Conservation (phyloP, 2,113 vertebrate species). For the Hyperopisus bebe region DNA sequence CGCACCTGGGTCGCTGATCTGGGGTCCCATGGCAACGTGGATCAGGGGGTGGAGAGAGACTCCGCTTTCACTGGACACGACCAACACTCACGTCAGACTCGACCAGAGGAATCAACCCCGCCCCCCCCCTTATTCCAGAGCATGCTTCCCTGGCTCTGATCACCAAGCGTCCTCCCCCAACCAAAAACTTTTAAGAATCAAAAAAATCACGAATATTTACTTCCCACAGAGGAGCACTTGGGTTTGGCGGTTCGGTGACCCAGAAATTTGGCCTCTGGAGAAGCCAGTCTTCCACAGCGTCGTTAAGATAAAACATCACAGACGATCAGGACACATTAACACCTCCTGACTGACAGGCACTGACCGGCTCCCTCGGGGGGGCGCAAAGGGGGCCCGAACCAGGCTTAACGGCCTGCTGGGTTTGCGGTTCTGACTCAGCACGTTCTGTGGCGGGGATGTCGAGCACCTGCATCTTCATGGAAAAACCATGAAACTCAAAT, state of each 20-base stretch:
- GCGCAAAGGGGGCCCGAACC: not conserved
- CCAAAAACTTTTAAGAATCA: not conserved
- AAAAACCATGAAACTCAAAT: not conserved
- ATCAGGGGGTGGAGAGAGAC: not conserved
- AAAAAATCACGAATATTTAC: not conserved
- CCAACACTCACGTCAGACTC: not conserved
- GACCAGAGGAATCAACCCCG: not conserved
- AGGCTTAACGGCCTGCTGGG: not conserved
- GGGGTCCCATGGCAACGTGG: not conserved
- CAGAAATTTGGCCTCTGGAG: conserved; percentile 16
- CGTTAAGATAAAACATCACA: not conserved
- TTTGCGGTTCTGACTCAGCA: not conserved
- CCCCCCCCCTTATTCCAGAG: not conserved
- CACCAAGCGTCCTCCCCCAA: not conserved
- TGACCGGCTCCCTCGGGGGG: not conserved
- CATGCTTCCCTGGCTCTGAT: not conserved
- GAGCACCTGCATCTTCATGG: not conserved
- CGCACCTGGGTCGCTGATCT: not conserved
- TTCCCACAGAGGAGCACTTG: not conserved
- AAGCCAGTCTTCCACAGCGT: not conserved
- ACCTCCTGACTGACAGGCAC: not conserved
- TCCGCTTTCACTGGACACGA: not conserved
- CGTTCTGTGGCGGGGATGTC: not conserved
- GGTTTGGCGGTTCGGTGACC: conserved; percentile 13
- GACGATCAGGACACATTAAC: not conserved